phyloP scores from a whole-genome alignment of 2,888 invertebrate species.

The Galerucella nymphaeae region DNA sequence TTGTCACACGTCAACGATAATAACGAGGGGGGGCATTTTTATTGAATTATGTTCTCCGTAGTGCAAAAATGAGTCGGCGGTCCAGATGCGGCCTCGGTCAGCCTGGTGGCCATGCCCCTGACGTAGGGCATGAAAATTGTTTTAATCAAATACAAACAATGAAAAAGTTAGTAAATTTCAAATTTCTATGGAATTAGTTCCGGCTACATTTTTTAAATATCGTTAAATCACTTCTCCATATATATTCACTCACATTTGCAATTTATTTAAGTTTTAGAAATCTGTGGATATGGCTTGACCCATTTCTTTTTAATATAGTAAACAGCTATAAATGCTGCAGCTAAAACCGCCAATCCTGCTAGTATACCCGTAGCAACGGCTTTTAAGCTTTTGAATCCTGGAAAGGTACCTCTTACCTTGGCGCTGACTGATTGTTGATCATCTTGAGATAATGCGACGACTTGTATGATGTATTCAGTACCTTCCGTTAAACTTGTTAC shows the following conservation, averaged over 20 bases:
- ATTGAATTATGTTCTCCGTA: too few species aligned
- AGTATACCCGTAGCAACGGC: constrained; percentile 79
- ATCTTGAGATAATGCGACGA: constrained; percentile 73
- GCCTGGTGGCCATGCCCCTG: too few species aligned
- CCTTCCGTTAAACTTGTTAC: constrained; percentile 80
- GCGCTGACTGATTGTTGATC: constrained; percentile 74
- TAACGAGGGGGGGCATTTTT: too few species aligned
- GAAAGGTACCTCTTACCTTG: constrained; percentile 74
- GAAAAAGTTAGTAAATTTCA: too few species aligned
- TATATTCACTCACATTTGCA: neutral
- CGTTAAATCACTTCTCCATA: too few species aligned
- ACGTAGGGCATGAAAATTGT: too few species aligned
- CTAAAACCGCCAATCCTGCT: constrained; percentile 76
- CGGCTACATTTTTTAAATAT: too few species aligned
- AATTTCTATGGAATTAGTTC: too few species aligned
- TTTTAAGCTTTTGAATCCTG: constrained; percentile 76
- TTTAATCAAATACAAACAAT: too few species aligned
- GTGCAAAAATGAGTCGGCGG: too few species aligned
- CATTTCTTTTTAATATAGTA: constrained; percentile 66
- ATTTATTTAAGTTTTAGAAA: constrained; percentile 25
- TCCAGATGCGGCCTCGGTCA: too few species aligned
- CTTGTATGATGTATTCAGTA: constrained; percentile 78
- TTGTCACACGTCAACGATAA: too few species aligned
- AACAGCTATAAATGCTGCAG: constrained; percentile 73
- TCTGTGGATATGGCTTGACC: constrained; percentile 42